phyloP scores from a whole-genome alignment of 2,888 invertebrate species.

The Osedax frankpressi region DNA sequence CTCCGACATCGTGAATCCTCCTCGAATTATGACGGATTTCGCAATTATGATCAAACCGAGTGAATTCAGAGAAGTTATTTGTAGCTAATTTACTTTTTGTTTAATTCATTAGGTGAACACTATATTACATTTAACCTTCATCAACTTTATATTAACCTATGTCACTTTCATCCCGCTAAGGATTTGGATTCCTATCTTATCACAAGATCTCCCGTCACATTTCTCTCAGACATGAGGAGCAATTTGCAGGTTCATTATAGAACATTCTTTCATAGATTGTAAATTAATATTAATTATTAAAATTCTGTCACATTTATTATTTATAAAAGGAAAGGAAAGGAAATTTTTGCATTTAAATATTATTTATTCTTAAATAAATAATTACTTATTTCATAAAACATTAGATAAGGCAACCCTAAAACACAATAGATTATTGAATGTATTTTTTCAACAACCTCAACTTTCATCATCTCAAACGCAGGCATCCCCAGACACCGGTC shows the following conservation, averaged over 20 bases:
- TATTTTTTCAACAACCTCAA: too few relatives aligned
- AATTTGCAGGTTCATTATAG: constrained; percentile 68
- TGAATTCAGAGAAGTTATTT: constrained; percentile 76
- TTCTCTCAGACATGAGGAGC: constrained; percentile 73
- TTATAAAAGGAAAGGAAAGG: too few relatives aligned
- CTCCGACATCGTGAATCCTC: constrained; percentile 72
- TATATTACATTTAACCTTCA: background rate
- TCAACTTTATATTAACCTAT: background rate
- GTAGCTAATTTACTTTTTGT: too few relatives aligned
- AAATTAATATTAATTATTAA: too few relatives aligned
- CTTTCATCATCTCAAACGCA: too few relatives aligned
- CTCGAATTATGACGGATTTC: constrained; percentile 77
- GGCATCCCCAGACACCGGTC: constrained; percentile 49
- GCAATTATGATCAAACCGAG: constrained; percentile 70
- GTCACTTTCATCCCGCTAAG: constrained; percentile 29
- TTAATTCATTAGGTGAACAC: background rate
- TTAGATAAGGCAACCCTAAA: too few relatives aligned
- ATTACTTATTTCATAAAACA: too few relatives aligned
- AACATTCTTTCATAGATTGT: too few relatives aligned
- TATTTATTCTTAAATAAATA: too few relatives aligned
- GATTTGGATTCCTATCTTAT: constrained; percentile 92
- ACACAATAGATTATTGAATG: too few relatives aligned
- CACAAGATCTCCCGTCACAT: constrained; percentile 82
- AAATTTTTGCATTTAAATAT: too few relatives aligned
- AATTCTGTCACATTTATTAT: too few relatives aligned